Evolutionary conservation across 2,888 invertebrate genomes (phyloP), one percentile per base, ranked within the genome.

Genomic region (Pachydiplax longipennis): DNA sequence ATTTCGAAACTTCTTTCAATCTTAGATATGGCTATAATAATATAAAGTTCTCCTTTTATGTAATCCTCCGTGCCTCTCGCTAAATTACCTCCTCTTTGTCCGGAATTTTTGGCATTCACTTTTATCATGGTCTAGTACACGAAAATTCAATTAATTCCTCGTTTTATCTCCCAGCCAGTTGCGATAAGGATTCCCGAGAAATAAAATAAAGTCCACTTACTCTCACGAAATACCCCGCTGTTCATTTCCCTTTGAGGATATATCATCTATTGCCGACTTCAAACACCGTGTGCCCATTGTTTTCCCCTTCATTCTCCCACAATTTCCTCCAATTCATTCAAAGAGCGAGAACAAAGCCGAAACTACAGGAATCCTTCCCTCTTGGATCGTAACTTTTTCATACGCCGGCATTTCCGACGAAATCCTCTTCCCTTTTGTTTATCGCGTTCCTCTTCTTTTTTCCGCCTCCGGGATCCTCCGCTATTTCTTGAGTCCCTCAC

Each of bases 381-480:
- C 87, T 65, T 61, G 61, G 61, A 61, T 87, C 87, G 87, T 87
- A 87, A 87, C 58, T 87, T 87, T 65, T 65, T 65, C 61, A 87
- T 61, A 65, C 58, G 83, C 58, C 83, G 58, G 83, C 31, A 35
- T 31, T 61, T 61, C 35, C 83, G 18, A 37, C 58, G 65, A 37
- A 87, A 87, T 87, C 87, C 61, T 37, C 61, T 87, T 87, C 58
- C 53, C 87, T 61, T 61, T 87, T 87, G 87, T 87, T 87, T 87
- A 87, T 87, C 61, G 58, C 87, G 31, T 61, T 37, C 35, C 15
- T 87, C 37, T 87, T 31, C 31, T 73, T 73, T 73, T 73, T 73
- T 31, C 73, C 73, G 73, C 73, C 73, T 73, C 25, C 13, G 73
- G 73, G 25, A 83, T 44, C 53, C 58, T 44, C 35, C 87, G 37